Evolutionary conservation across 2,888 invertebrate species (phyloP).

Genomic region (Drosophila neutralis): DNA sequence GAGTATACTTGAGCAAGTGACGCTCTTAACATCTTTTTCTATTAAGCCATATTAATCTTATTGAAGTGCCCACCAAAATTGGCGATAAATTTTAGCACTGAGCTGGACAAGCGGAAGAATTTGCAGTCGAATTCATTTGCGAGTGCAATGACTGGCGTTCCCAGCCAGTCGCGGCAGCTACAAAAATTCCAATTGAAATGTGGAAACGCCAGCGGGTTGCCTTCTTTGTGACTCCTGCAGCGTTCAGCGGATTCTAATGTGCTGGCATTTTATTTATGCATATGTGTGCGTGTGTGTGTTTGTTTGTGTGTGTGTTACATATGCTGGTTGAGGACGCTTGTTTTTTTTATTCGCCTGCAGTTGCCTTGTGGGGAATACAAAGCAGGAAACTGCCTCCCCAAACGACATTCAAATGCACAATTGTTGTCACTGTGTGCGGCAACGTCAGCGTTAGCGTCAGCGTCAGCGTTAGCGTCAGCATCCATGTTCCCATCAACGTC

Average conservation of each 20-base stretch:
- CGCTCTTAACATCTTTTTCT: neutral
- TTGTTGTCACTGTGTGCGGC: conserved; percentile 69
- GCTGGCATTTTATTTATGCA: conserved; percentile 50
- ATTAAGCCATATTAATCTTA: neutral
- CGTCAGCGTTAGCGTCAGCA: conserved; percentile 7
- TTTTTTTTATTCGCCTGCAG: conserved; percentile 43
- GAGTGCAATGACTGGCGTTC: neutral
- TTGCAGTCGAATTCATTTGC: conserved; percentile 3
- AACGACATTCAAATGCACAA: conserved; percentile 77
- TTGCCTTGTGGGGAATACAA: conserved; percentile 2
- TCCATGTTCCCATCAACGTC: conserved; percentile 27
- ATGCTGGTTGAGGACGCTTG: conserved; percentile 38
- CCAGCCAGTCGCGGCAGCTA: conserved; percentile 2
- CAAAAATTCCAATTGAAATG: conserved; percentile 49
- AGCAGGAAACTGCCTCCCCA: conserved; percentile 37
- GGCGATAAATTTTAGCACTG: neutral
- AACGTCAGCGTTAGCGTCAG: conserved; percentile 28
- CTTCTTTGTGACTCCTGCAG: conserved; percentile 34
- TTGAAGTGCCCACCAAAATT: neutral
- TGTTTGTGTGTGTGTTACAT: conserved; percentile 22
- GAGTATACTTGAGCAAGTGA: neutral
- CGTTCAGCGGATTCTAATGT: conserved; percentile 47
- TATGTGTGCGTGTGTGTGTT: neutral
- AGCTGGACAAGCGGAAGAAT: conserved; percentile 7
- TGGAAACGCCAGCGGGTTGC: conserved; percentile 38